These are phyloP conservation scores for Campylomormyrus numenius DNA, from an alignment of 2,113 vertebrate species.

Conservation along the genomic window DNA sequence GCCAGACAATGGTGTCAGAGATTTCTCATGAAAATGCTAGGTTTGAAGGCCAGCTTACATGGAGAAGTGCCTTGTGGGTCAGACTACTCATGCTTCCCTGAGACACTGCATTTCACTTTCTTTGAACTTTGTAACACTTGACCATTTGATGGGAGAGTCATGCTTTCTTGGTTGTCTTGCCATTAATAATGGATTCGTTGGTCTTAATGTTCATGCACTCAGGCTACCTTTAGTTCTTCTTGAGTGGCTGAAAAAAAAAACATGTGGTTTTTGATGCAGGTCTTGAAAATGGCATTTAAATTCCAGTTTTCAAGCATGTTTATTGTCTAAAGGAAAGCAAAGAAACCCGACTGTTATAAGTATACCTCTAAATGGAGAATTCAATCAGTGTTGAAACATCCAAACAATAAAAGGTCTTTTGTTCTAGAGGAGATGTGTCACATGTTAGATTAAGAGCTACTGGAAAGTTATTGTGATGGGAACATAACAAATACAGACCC, in stretches of 20 bases:
- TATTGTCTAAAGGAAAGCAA: background rate
- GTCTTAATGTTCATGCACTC: background rate
- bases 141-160: background rate
- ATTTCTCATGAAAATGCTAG: background rate
- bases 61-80: background rate
- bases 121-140: background rate
- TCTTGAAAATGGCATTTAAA: background rate
- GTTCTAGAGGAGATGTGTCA: slow-evolving; percentile 10
- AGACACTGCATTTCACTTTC: background rate
- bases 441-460: slow-evolving; percentile 15
- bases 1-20: background rate
- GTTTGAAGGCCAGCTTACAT: background rate
- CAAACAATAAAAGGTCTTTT: slow-evolving; percentile 14
- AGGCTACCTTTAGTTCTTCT: background rate
- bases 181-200: background rate
- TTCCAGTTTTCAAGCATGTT: background rate
- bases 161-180: background rate
- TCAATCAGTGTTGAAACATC: slow-evolving; percentile 16
- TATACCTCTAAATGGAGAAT: background rate
- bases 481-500: slow-evolving; percentile 32
- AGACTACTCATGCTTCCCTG: background rate
- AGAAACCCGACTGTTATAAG: background rate
- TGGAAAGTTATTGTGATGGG: slow-evolving; percentile 26
- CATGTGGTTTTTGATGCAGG: background rate
- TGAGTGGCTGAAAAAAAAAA: background rate